Evolutionary conservation across 2,888 invertebrate species (phyloP), one percentile per base, ranked within the genome.

Genomic region (Parasteatoda lunata): DNA sequence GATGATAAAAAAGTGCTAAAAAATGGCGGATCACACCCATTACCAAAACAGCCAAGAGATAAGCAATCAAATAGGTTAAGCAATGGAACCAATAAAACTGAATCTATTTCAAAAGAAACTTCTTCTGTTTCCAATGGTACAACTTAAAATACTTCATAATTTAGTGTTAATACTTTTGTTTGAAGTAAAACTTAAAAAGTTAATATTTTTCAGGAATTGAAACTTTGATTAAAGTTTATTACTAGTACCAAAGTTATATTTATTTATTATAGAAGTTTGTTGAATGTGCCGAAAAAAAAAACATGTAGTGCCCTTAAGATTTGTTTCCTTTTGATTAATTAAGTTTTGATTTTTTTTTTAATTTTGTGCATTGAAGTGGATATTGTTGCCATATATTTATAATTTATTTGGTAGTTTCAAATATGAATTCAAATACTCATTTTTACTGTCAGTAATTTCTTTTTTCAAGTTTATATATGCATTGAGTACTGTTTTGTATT

Each of bases 71-170:
- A 81, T 77, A 77, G 70, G 72, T 69, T 69, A 52, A 87, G 51
- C 68, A 72, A 59, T 77, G 51, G 72, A 69, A 15, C 77, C 54
- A 75, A 77, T 77, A 87, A 82, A 82, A 66, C 69, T 72, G 87
- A 87, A 82, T 77, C 78, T 73, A 78, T 78, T 71, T 59, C 81
- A 48, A 73, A 72, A 59, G 77, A 82, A 48, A 81, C 81, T 54
- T 65, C 72, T 45, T 70, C 81, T 68, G 82, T 73, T 64, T 59
- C 77, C 65, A 87, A 87, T 82, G 87, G 86, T 77, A 78, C 87
- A 13, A 71, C 82, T 78, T 87, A 77, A 86, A 86, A 73, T 13
- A 59, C 69, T 49, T 54, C 59, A 76, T 76, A 15, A 72, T 66
- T 68, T 66, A 11, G 65, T 54, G 71, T 71, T 75, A 15, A 48